These are phyloP conservation scores for Austrolebias charrua DNA, from an alignment of 2,797 vertebrate genomes.

Conservation along the genomic window DNA sequence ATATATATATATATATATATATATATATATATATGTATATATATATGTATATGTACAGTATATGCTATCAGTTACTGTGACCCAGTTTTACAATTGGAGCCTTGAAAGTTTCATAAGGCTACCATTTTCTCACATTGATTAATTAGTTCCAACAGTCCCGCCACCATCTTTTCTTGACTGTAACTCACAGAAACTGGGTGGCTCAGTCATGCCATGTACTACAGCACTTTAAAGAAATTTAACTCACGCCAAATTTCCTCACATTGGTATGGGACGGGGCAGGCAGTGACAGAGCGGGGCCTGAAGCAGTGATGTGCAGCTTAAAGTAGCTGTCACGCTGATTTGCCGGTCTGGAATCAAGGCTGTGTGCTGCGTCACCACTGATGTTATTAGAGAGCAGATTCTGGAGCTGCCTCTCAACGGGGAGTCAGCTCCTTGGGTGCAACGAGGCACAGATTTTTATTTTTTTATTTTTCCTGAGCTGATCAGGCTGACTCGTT, in stretches of 20 bases:
- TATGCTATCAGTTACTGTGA: conserved; percentile 4
- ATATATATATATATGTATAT: too few species aligned
- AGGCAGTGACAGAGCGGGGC: conserved; percentile 33
- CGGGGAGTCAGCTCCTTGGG: conserved; percentile 48
- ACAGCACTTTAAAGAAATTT: conserved; percentile 49
- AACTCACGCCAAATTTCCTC: conserved; percentile 43
- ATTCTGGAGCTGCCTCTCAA: conserved; percentile 47
- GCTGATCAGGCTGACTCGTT: conserved; percentile 49
- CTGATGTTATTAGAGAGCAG: conserved; percentile 61
- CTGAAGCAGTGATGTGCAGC: conserved; percentile 49
- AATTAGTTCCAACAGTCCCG: conserved; percentile 17
- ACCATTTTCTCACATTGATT: conserved; percentile 38
- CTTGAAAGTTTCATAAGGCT: conserved; percentile 35
- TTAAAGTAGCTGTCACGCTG: conserved; percentile 74
- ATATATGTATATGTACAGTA: too few species aligned
- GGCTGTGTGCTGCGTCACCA: conserved; percentile 55
- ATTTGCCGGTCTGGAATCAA: conserved; percentile 66
- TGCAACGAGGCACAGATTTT: conserved; percentile 52
- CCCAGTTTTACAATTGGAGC: conserved; percentile 31
- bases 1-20: too few species aligned
- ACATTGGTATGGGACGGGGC: conserved; percentile 40
- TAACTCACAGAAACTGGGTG: conserved; percentile 35
- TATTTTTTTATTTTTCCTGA: conserved; percentile 9
- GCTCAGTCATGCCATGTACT: conserved; percentile 35
- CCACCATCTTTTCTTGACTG: conserved; percentile 16